Base-by-base conservation (phyloP, 2,113 vertebrate genomes). In the Spheniscus mendiculus region DNA sequence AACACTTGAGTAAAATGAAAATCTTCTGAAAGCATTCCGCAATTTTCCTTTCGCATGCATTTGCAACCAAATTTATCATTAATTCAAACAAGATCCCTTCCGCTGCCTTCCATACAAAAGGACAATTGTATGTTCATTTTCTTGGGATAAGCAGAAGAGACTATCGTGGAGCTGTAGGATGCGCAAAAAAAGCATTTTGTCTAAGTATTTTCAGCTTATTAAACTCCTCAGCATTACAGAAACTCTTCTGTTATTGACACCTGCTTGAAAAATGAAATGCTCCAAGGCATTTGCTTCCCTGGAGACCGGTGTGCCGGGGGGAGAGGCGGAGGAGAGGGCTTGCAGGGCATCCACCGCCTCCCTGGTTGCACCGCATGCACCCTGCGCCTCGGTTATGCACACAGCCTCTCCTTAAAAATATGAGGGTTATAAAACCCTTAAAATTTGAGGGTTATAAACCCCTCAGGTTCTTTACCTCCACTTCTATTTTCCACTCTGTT, bases 1-100 rank as follows among this genome's bases (percentile, higher is more conserved):
- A 97, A 95, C 93, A 87, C 87, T 95, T 71, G 87, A 89, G 50
- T 58, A 79, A 94, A 89, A 96, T 94, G 63, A 95, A 95, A 97
- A 94, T 91, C 87, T 91, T 88, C 74, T 94, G 93, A 97, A 96
- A 96, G 97, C 94, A 95, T 93, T 95, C 21, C 1, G 70, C 78
- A 94, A 96, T 97, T 95, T 97, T 93, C 87, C 84, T 94, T 94
- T 67, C 15, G 5, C 38, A 36, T 56, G 49, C 73, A 85, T 80
- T 90, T 96, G 50, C 59, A 83, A 90, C 42, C 76, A 89, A 88
- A 97, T 96, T 96, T 77, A 94, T 96, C 94, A 94, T 11, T 2
- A 83, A 88, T 71, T 89, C 59, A 59, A 83, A 78, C 3, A 5
- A 59, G 76, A 95, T 49, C n/a, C 53, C 23, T 86, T 83, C 66